Evolutionary conservation across 1,140 invertebrate species (phyloP).

Genomic region (Drosophila aff.): DNA sequence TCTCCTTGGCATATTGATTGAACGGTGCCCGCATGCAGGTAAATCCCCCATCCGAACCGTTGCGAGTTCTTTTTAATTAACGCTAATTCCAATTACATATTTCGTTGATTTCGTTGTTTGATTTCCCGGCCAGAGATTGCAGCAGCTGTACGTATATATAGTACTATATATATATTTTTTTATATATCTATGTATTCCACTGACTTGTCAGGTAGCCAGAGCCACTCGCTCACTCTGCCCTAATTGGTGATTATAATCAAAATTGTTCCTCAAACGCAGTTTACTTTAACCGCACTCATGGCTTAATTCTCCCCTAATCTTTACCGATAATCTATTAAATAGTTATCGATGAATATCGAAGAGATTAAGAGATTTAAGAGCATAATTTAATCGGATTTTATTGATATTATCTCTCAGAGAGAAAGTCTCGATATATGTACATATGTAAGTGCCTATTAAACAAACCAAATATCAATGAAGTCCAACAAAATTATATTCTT

Average conservation of each 20-base stretch:
- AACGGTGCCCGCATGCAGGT: constrained; percentile 41
- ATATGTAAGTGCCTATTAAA: no score
- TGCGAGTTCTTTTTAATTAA: constrained; percentile 51
- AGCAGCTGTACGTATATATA: not conserved
- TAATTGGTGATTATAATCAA: constrained; percentile 6
- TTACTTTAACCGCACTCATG: not conserved
- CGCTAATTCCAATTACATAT: constrained; percentile 58
- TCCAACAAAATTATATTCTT: no score
- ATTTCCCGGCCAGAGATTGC: constrained; percentile 28
- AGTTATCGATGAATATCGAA: not conserved
- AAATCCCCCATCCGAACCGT: not conserved
- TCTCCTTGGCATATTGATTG: constrained; percentile 43
- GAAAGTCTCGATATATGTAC: no score
- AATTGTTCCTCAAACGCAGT: not conserved
- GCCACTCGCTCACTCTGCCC: not conserved
- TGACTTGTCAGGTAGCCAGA: not conserved
- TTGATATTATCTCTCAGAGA: no score
- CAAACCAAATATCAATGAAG: no score
- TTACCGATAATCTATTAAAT: not conserved
- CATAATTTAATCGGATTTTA: not conserved
- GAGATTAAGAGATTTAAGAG: not conserved
- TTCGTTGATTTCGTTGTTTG: constrained; percentile 32
- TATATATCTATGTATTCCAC: not conserved
- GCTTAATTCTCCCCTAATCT: no score
- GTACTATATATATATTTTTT: not conserved